These are phyloP conservation scores for Channallabes apus DNA, from an alignment of 2,797 vertebrate species.

Conservation along the genomic window DNA sequence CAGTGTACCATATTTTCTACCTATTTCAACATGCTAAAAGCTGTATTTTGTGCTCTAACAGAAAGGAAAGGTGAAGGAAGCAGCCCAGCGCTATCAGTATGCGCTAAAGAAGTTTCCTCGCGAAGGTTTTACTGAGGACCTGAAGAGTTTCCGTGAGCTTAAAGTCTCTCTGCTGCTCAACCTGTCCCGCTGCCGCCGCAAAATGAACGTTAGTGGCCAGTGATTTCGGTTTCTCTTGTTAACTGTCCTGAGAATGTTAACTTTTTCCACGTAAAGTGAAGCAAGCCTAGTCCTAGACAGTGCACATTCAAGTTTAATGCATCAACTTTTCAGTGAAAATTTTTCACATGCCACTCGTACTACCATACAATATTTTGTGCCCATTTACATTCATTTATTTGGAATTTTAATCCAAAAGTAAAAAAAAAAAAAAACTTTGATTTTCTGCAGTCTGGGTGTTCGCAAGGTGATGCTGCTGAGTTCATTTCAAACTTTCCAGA, in stretches of 20 bases:
- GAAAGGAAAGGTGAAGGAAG: slow-evolving; percentile 96
- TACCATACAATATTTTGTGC: background rate
- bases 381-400: slow-evolving; percentile 14
- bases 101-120: slow-evolving; percentile 96
- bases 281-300: background rate
- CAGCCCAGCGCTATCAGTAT: slow-evolving; percentile 93
- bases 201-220: slow-evolving; percentile 88
- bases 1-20: background rate
- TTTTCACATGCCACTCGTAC: background rate
- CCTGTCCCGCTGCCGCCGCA: slow-evolving; percentile 93
- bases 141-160: slow-evolving; percentile 93
- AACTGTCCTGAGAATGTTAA: background rate
- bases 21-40: background rate
- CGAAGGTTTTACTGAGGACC: slow-evolving; percentile 89
- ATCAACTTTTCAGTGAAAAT: background rate
- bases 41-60: slow-evolving; percentile 54
- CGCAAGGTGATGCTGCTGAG: background rate
- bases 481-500: background rate
- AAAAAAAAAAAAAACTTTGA: background rate
- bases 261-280: background rate
- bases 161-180: slow-evolving; percentile 95
- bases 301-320: background rate
- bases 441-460: background rate
- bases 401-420: background rate
- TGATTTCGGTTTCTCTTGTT: background rate